Base-by-base conservation (phyloP, 2,797 vertebrate species). In the Enteromius fasciolatus region DNA sequence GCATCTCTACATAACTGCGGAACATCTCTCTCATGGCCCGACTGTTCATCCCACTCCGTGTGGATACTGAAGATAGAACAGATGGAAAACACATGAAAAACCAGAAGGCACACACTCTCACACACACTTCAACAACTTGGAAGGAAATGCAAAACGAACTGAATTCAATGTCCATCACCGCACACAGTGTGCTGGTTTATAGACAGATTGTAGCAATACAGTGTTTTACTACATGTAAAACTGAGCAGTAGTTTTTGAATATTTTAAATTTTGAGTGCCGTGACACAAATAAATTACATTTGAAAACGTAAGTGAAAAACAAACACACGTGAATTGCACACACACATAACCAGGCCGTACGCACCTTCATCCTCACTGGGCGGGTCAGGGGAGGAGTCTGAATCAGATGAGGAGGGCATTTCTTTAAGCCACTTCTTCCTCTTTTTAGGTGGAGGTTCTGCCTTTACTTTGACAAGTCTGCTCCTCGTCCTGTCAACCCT, bases 21-120 rank as follows among this genome's bases (percentile, higher is more conserved):
- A 97, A 98, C 96, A 98, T 97, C 89, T 98, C 97, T 82, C 96
- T 95, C 96, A 97, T 97, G 1, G 96, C 96, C 78, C 97, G 94
- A 15, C 95, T 97, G 91, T 97, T 97, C 76, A 97, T 92, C 3
- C 96, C 94, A 0, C 93, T 93, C 81, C 94, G 93, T 52, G 94
- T 91, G 8, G 92, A 93, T 89, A 93, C 95, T 94, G 82, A 61
- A 76, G 31, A 54, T 46, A 28, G 14, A 52, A 69, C 50, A 84
- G 33, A 83, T 39, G 52, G 33, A 66, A n/a, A 76, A 44, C 48
- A 20, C 8, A 18, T 76, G 11, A 28, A 81, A 18, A 70, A 23
- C 28, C 48, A 74, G 11, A 36, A 18, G 36, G 50, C 52, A 72
- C 28, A 59, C 68, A 69, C 31, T 12, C 18, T 68, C 25, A 78